Percentiles rank a stretch among this genome's conserved stretches.
Conservation (phyloP, 2,113 vertebrate species). For the Rhegmatorhina hoffmannsi region DNA sequence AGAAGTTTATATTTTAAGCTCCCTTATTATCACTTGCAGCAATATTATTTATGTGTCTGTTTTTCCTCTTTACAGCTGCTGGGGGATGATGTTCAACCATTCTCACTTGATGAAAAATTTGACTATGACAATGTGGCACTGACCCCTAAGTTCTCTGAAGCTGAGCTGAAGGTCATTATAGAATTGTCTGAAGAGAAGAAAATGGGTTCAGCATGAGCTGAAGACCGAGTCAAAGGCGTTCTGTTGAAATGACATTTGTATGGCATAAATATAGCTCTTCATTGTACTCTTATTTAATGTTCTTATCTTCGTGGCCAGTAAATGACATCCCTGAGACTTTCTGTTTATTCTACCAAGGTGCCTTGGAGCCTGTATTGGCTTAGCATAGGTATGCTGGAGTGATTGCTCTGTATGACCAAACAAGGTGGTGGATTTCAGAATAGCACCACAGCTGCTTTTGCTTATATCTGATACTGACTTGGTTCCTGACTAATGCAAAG, state of each 20-base stretch:
- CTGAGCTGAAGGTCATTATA: conserved; percentile 53
- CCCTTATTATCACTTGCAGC: conserved; percentile 29
- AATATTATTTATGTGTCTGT: conserved; percentile 44
- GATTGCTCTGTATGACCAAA: background rate
- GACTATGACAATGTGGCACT: conserved; percentile 77
- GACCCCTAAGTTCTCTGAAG: conserved; percentile 72
- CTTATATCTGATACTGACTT: background rate
- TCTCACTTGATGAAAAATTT: conserved; percentile 79
- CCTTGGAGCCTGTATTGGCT: background rate
- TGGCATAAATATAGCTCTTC: background rate
- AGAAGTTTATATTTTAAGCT: conserved; percentile 63
- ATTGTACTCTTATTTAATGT: background rate
- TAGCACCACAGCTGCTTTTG: background rate
- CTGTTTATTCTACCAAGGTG: background rate
- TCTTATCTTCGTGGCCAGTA: background rate
- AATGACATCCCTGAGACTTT: background rate
- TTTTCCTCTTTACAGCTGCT: conserved; percentile 57
- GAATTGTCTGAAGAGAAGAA: background rate
- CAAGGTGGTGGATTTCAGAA: background rate
- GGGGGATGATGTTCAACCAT: conserved; percentile 74
- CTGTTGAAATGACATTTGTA: background rate
- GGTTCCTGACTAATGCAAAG: background rate
- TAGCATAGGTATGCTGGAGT: background rate
- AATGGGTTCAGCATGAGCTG: background rate
- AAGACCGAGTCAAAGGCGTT: background rate